Percentiles rank a stretch among this genome's conserved stretches.
These are phyloP conservation scores for Plectrocnemia conspersa DNA, from an alignment of 1,140 invertebrate genomes.

Conservation along the genomic window DNA sequence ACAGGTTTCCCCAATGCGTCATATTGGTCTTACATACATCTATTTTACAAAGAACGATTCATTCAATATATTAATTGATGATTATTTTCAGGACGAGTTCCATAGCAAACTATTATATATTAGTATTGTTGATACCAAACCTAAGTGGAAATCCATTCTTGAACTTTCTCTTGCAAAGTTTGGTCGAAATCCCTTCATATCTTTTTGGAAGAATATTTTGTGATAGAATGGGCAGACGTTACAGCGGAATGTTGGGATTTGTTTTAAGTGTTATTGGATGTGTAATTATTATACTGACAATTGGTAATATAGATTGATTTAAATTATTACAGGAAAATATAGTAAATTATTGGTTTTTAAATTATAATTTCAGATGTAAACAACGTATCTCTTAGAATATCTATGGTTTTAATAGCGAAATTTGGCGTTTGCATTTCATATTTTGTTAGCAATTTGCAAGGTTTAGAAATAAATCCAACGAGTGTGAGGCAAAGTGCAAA, in stretches of 20 bases:
- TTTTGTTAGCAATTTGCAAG: slow-evolving; percentile 59
- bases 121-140: slow-evolving; percentile 56
- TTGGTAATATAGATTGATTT: slow-evolving; percentile 31
- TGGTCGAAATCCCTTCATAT: slow-evolving; percentile 52
- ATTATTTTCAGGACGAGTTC: slow-evolving; percentile 50
- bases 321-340: background rate
- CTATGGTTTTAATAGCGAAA: slow-evolving; percentile 55
- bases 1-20: too few relatives aligned
- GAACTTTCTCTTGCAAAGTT: slow-evolving; percentile 57
- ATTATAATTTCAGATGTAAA: slow-evolving; percentile 38
- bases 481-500: slow-evolving; percentile 61
- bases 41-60: background rate
- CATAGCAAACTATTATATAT: slow-evolving; percentile 54
- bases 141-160: slow-evolving; percentile 60
- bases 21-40: too few relatives aligned
- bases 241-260: slow-evolving; percentile 18
- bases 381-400: slow-evolving; percentile 43
- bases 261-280: slow-evolving; percentile 15
- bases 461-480: slow-evolving; percentile 66
- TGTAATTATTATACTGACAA: slow-evolving; percentile 15
- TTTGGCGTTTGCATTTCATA: slow-evolving; percentile 59
- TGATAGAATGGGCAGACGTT: slow-evolving; percentile 27
- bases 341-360: slow-evolving; percentile 7
- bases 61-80: slow-evolving; percentile 6
- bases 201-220: slow-evolving; percentile 37